Base-by-base conservation (phyloP, 2,797 vertebrate species). In the Pogonophryne albipinna region DNA sequence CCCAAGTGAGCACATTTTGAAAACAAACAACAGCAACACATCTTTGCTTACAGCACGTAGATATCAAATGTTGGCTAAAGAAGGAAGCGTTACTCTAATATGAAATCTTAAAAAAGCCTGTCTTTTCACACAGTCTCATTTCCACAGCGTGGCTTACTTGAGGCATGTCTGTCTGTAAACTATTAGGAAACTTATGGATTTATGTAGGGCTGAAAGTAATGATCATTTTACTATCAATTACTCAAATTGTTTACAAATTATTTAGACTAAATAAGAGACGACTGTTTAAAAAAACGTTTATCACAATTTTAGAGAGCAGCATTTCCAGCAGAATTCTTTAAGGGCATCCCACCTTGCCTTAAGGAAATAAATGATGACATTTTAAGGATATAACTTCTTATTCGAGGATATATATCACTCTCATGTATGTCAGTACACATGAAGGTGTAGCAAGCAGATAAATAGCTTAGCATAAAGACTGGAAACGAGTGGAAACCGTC, bases 21-120 rank as follows among this genome's bases (percentile, higher is more conserved):
- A 80, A 58, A 71, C 19, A 80, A 61, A 71, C 20, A 83, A 71
- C 56, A 69, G 19, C 1, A 38, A 7, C 51, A 44, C 51, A 66
- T 63, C 46, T 50, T 62, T 42, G 15, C n/a, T 66, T 45, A 62
- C 38, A 72, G 38, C 46, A 19, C 56, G 76, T 42, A 56, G 19
- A 71, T 34, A 64, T 27, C n/a, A 52, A 17, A 13, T 2, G 4
- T 23, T 16, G 5, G 19, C 23, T 8, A 47, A 64, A 23, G 20
- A 44, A 52, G 16, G 16, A 34, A 47, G 16, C 19, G 41, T 38
- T 60, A 19, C n/a, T 15, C 12, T n/a, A 27, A 27, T 27, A 27
- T 27, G 4, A 27, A 17, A 20, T 34, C 12, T 44, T 45, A 17
- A 13, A 2, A 9, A 34, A 59, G 42, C 12, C 4, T n/a, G 4